These are phyloP conservation scores for Crepidodera aurea DNA, from an alignment of 2,888 invertebrate species.

Conservation along the genomic window DNA sequence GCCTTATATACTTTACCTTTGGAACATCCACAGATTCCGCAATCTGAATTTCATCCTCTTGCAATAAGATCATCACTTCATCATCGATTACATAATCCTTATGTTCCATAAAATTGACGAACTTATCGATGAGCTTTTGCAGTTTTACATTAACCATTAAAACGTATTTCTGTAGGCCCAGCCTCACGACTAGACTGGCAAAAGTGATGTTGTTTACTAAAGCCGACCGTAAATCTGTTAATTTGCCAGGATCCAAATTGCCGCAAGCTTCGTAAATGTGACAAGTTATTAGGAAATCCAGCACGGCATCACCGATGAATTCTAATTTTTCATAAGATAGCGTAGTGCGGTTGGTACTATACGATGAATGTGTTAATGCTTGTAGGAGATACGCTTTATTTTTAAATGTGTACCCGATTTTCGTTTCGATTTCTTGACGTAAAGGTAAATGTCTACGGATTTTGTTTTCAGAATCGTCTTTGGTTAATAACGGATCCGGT, in stretches of 20 bases:
- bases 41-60: slow-evolving; percentile 66
- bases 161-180: slow-evolving; percentile 82
- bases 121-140: slow-evolving; percentile 67
- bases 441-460: slow-evolving; percentile 60
- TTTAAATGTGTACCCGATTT: slow-evolving; percentile 77
- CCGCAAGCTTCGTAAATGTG: slow-evolving; percentile 83
- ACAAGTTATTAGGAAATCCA: slow-evolving; percentile 89
- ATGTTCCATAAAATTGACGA: slow-evolving; percentile 71
- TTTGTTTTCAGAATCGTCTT: slow-evolving; percentile 57
- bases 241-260: slow-evolving; percentile 78
- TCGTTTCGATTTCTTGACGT: slow-evolving; percentile 30
- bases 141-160: slow-evolving; percentile 64
- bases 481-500: slow-evolving; percentile 58
- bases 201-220: slow-evolving; percentile 97
- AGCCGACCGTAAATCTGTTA: slow-evolving; percentile 94
- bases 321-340: slow-evolving; percentile 91
- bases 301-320: slow-evolving; percentile 89
- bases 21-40: slow-evolving; percentile 90
- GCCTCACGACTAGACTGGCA: slow-evolving; percentile 85
- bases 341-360: slow-evolving; percentile 80
- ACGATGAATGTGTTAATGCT: slow-evolving; percentile 94
- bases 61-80: slow-evolving; percentile 72
- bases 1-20: too few species aligned
- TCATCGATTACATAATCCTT: slow-evolving; percentile 71
- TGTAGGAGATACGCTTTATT: slow-evolving; percentile 84